These are phyloP conservation scores for Miniopterus natalensis DNA, from an alignment of 2,113 vertebrate species.

Conservation along the genomic window DNA sequence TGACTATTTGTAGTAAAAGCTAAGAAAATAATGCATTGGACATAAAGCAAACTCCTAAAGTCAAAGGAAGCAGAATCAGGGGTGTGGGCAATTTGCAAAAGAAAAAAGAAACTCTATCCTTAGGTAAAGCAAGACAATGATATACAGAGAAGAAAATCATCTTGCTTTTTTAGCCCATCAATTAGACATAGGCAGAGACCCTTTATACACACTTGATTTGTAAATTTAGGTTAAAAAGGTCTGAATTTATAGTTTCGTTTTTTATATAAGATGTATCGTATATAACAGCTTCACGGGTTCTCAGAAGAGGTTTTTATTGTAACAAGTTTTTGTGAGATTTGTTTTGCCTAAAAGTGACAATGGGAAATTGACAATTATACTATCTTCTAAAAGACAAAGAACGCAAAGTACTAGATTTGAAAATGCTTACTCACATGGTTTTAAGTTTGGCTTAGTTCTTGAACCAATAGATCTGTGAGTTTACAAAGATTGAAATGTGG, in stretches of 20 bases:
- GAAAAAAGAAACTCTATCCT: not conserved
- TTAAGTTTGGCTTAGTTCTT: slow-evolving; percentile 53
- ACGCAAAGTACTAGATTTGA: not conserved
- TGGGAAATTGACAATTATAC: not conserved
- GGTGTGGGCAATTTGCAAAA: not conserved
- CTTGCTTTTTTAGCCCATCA: not conserved
- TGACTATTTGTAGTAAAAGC: not conserved
- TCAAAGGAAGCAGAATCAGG: not conserved
- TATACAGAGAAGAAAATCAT: not conserved
- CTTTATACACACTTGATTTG: not conserved
- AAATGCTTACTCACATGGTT: slow-evolving; percentile 22
- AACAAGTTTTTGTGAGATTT: slow-evolving; percentile 5
- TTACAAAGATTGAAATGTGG: slow-evolving; percentile 27
- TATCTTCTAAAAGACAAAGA: not conserved
- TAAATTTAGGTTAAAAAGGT: slow-evolving; percentile 51
- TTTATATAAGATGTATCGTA: not conserved
- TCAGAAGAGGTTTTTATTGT: not conserved
- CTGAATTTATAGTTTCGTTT: slow-evolving; percentile 10
- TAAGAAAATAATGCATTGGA: not conserved
- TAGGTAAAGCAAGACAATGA: not conserved
- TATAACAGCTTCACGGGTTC: not conserved
- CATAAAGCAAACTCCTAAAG: not conserved
- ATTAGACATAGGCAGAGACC: slow-evolving; percentile 10
- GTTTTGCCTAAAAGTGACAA: not conserved
- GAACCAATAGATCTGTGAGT: not conserved